These are phyloP conservation scores for Schizotus pectinicornis DNA, from an alignment of 2,888 invertebrate species.

Conservation along the genomic window DNA sequence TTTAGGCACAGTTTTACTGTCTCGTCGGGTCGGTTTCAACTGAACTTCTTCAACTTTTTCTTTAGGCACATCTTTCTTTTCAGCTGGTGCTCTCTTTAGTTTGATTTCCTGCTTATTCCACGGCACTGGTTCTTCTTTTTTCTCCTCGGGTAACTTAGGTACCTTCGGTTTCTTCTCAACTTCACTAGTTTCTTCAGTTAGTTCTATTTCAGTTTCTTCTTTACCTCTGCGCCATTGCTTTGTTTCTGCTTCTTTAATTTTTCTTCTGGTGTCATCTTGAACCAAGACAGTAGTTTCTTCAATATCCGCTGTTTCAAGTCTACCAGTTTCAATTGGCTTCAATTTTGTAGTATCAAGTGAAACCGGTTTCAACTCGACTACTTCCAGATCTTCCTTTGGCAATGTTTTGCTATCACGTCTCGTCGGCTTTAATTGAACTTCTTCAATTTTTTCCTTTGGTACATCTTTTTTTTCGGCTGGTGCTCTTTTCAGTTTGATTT, in stretches of 20 bases:
- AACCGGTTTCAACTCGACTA: conserved; percentile 40
- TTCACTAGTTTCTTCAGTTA: conserved; percentile 42
- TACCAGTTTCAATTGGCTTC: conserved; percentile 30
- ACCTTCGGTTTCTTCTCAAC: conserved; percentile 42
- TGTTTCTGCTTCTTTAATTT: conserved; percentile 12
- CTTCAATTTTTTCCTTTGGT: conserved; percentile 29
- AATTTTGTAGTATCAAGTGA: conserved; percentile 15
- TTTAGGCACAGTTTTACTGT: conserved; percentile 10
- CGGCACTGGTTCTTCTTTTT: conserved; percentile 60
- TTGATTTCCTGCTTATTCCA: conserved; percentile 59
- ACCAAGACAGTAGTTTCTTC: conserved; percentile 50
- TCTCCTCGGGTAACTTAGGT: conserved; percentile 17
- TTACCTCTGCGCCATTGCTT: conserved; percentile 34
- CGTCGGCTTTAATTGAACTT: conserved; percentile 30
- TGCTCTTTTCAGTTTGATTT: conserved; percentile 60
- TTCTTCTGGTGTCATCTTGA: conserved; percentile 52
- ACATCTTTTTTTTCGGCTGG: conserved; percentile 39
- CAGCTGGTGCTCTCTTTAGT: conserved; percentile 30
- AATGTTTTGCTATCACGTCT: conserved; percentile 39
- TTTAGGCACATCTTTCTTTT: conserved; percentile 52
- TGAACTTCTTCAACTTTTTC: conserved; percentile 55
- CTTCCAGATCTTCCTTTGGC: conserved; percentile 44
- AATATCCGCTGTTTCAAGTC: conserved; percentile 37
- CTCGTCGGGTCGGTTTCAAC: conserved; percentile 57
- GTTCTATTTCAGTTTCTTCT: conserved; percentile 47